Base-by-base conservation (phyloP, 2,888 invertebrate species). In the Drosophila neoperkinsi region DNA sequence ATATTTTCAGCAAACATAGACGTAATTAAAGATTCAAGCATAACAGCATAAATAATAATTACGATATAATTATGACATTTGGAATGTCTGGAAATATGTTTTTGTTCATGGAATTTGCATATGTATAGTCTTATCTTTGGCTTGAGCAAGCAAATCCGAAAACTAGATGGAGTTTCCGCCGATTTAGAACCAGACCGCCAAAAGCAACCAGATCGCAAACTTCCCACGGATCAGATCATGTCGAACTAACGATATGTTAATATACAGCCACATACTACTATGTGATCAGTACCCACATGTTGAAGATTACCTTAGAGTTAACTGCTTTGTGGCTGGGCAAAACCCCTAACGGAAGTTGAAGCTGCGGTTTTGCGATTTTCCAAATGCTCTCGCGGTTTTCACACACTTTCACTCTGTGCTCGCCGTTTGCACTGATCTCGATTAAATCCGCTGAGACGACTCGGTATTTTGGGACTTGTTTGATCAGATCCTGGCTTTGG, bases 11-110 rank as follows among this genome's bases (percentile, higher is more conserved):
- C 74, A 90, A 88, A 82, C 56, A 69, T 50, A n/a, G n/a, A 1
- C 13, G 28, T 41, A 52, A 61, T 79, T n/a, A 55, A 33, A 58
- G 53, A 65, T 74, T 75, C 71, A 65, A 63, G 73, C 91, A 79
- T 91, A 88, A 90, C 82, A 73, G 67, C 91, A 91, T 91, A 80
- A 91, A 91, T 91, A 91, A 91, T 91, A 91, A 91, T 91, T 91
- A 91, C 89, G 87, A 63, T 74, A 75, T 59, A 85, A 89, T 87
- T 91, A 91, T 88, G 88, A 88, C 87, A 74, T 74, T 58, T 41
- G 59, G 68, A 34, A 36, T 63, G 58, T 53, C 21, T 1, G 55
- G 46, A 63, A 61, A 65, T 79, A 53, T 70, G 49, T 63, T 67
- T 65, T 65, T 21, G 41, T 13, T 49, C 21, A 57, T 31, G 63